Percentiles rank a stretch among this genome's conserved stretches.
phyloP scores from a whole-genome alignment of 2,888 invertebrate genomes.

The Lysandra bellargus region DNA sequence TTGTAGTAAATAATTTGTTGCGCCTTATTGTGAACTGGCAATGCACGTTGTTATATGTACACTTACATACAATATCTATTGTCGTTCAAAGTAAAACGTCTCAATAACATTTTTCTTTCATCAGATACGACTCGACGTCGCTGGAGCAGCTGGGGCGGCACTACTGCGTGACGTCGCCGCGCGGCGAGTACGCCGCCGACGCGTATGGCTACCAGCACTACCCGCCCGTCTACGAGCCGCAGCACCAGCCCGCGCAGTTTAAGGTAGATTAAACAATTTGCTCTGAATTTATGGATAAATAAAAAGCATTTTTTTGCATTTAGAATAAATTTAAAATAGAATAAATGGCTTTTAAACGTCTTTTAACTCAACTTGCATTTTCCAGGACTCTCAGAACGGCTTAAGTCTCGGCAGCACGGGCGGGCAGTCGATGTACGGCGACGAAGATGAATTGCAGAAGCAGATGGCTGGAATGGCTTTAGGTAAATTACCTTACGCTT shows the following conservation, averaged over 20 bases:
- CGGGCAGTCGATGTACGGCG: constrained; percentile 84
- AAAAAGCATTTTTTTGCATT: too few relatives aligned
- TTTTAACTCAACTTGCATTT: constrained; percentile 15
- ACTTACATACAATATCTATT: too few relatives aligned
- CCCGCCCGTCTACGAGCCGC: constrained; percentile 63
- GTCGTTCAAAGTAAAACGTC: too few relatives aligned
- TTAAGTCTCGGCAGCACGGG: constrained; percentile 76
- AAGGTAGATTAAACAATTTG: not conserved
- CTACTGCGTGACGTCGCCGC: constrained; percentile 78
- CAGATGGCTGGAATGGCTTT: constrained; percentile 85
- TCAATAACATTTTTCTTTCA: too few relatives aligned
- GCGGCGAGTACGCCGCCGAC: constrained; percentile 72
- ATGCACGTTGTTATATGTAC: too few relatives aligned
- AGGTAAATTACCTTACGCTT: constrained; percentile 50
- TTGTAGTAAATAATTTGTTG: too few relatives aligned
- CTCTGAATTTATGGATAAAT: too few relatives aligned
- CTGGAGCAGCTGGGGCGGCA: constrained; percentile 73
- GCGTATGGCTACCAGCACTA: constrained; percentile 75
- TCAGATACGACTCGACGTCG: constrained; percentile 73
- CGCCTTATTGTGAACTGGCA: too few relatives aligned
- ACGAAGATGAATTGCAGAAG: constrained; percentile 85
- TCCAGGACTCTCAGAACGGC: constrained; percentile 76
- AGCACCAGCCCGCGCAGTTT: constrained; percentile 54
- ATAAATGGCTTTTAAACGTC: not conserved
- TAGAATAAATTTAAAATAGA: too few relatives aligned